Conservation (phyloP, 2,888 invertebrate genomes). For the Vesta saturnalis region DNA sequence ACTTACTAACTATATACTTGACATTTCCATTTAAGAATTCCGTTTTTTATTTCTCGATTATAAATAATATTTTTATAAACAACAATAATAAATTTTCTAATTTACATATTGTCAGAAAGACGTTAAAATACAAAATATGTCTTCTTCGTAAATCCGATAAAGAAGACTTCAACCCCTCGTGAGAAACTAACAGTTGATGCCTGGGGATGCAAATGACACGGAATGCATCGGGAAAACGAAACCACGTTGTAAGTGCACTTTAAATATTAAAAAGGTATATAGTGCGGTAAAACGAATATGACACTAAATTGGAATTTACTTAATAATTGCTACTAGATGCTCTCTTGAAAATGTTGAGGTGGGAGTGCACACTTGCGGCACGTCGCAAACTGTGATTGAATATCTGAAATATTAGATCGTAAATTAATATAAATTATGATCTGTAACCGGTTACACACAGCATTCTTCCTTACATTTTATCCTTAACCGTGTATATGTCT, state of each 20-base stretch:
- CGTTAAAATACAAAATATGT: slow-evolving; percentile 21
- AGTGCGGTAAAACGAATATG: slow-evolving; percentile 6
- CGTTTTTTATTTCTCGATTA: slow-evolving; percentile 13
- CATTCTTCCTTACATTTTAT: slow-evolving; percentile 28
- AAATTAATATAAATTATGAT: slow-evolving; percentile 46
- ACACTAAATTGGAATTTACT: not conserved
- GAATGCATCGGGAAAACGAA: slow-evolving; percentile 31
- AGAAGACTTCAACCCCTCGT: slow-evolving; percentile 21
- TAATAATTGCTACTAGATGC: slow-evolving; percentile 1
- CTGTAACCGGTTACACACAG: slow-evolving; percentile 36
- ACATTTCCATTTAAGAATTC: slow-evolving; percentile 21
- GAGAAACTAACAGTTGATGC: slow-evolving; percentile 23
- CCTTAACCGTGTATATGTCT: slow-evolving; percentile 27
- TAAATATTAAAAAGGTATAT: slow-evolving; percentile 23
- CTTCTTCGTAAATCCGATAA: slow-evolving; percentile 23
- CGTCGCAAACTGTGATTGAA: slow-evolving; percentile 42
- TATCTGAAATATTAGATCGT: slow-evolving; percentile 48
- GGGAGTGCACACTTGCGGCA: slow-evolving; percentile 7
- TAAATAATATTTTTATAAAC: not conserved
- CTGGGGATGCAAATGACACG: slow-evolving; percentile 29
- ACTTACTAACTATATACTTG: slow-evolving; percentile 7
- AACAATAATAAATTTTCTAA: not conserved
- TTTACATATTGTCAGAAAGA: not conserved
- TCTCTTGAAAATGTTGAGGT: not conserved
- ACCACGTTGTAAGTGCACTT: slow-evolving; percentile 23